These are phyloP conservation scores for Tortricodes alternella DNA, from an alignment of 2,888 invertebrate species.

Conservation along the genomic window DNA sequence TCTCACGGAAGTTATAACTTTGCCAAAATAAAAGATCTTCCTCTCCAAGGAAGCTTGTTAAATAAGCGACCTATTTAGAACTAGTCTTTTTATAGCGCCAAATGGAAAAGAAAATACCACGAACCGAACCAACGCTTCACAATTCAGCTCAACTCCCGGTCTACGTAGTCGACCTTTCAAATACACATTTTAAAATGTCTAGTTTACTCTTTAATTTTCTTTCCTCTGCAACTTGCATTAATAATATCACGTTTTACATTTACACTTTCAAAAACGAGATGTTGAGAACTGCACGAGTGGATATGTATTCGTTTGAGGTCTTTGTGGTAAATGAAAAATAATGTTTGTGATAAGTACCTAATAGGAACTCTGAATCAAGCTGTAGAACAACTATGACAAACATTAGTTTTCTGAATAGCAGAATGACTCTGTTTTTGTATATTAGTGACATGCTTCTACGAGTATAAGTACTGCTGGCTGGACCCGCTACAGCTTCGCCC, in stretches of 20 bases:
- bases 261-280: background rate
- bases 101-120: background rate
- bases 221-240: slow-evolving; percentile 8
- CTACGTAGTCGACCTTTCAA: background rate
- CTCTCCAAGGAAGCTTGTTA: too few relatives aligned
- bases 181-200: background rate
- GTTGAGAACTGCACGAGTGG: slow-evolving; percentile 2
- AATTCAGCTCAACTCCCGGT: background rate
- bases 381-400: too few relatives aligned
- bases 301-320: slow-evolving; percentile 1
- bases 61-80: too few relatives aligned
- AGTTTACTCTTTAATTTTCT: slow-evolving; percentile 3
- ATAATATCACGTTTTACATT: slow-evolving; percentile 6
- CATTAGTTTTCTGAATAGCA: too few relatives aligned
- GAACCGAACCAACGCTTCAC: background rate
- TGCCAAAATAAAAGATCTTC: too few relatives aligned
- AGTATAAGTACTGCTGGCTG: too few relatives aligned
- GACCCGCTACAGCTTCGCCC: too few relatives aligned
- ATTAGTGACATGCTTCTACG: too few relatives aligned
- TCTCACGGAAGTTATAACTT: too few relatives aligned
- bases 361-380: too few relatives aligned
- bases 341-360: background rate
- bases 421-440: too few relatives aligned
- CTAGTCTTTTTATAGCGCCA: background rate
- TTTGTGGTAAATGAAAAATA: background rate